Conservation (phyloP, 1,140 invertebrate species). For the Melipona quadrifasciata region DNA sequence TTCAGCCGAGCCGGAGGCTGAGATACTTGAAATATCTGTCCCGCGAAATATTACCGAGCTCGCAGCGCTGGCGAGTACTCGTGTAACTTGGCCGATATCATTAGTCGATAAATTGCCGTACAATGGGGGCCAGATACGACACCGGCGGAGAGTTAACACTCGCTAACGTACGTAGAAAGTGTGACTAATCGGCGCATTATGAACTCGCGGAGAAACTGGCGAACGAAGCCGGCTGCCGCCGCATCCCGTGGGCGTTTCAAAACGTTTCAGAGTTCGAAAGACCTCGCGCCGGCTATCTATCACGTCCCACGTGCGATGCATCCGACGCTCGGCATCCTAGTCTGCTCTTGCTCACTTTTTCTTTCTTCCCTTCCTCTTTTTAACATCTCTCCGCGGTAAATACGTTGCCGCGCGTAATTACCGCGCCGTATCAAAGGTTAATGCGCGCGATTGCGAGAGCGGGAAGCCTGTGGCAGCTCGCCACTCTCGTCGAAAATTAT, state of each 20-base stretch:
- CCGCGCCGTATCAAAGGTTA: constrained; percentile 38
- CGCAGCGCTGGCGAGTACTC: not conserved
- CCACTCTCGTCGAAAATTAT: constrained; percentile 9
- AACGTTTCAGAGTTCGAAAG: not conserved
- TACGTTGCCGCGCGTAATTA: constrained; percentile 34
- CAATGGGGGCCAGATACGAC: not conserved
- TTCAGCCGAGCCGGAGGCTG: no score
- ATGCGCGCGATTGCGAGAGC: constrained; percentile 11
- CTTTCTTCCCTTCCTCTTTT: no score
- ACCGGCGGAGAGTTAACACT: not conserved
- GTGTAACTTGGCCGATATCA: not conserved
- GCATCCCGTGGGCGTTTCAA: constrained; percentile 9
- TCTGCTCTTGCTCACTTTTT: not conserved
- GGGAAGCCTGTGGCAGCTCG: not conserved
- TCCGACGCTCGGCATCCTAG: not conserved
- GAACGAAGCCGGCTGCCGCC: no score
- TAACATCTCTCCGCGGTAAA: not conserved
- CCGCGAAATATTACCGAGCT: no score
- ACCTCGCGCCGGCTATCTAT: constrained; percentile 24
- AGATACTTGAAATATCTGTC: no score
- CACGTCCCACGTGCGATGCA: constrained; percentile 30
- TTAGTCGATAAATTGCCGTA: not conserved
- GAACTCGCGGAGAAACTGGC: not conserved
- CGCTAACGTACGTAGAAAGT: not conserved
- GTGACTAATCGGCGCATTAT: not conserved